A percentile compares a stretch with the other conserved stretches of the same genome.
phyloP scores from a whole-genome alignment of 1,140 invertebrate species.

The Drosophila obscura region DNA sequence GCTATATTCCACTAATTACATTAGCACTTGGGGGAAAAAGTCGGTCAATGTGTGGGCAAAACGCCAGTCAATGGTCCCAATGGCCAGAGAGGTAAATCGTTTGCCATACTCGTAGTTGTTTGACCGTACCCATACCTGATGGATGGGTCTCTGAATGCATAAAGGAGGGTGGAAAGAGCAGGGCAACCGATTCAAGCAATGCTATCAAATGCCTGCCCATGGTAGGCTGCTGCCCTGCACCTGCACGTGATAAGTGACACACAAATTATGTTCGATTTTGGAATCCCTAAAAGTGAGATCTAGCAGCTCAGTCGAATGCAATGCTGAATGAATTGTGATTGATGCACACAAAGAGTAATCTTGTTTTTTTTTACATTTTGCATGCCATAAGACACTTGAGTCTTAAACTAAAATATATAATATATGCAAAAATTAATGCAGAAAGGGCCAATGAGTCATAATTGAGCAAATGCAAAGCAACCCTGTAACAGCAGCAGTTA shows the following conservation, averaged over 20 bases:
- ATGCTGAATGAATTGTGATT: constrained; percentile 30
- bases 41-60: constrained; percentile 77
- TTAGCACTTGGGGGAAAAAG: constrained; percentile 63
- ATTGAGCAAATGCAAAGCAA: no score
- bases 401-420: neutral
- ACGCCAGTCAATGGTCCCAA: constrained; percentile 71
- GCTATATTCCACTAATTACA: constrained; percentile 83
- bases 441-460: no score
- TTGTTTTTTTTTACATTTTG: no score
- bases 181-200: constrained; percentile 33
- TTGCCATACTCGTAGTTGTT: constrained; percentile 34
- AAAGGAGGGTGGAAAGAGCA: constrained; percentile 2
- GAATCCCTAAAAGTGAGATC: constrained; percentile 54
- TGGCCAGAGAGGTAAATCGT: constrained; percentile 18
- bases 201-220: constrained; percentile 11
- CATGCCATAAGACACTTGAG: neutral
- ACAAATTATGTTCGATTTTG: constrained; percentile 69
- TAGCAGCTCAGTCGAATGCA: constrained; percentile 18
- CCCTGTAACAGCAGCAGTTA: no score
- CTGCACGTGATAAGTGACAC: constrained; percentile 55
- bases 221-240: constrained; percentile 10
- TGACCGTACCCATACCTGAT: constrained; percentile 14
- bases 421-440: neutral
- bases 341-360: no score
- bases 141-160: constrained; percentile 54